Evolutionary conservation across 2,797 vertebrate genomes (phyloP), one percentile per base, ranked within the genome.

Genomic region (Protonibea diacanthus): DNA sequence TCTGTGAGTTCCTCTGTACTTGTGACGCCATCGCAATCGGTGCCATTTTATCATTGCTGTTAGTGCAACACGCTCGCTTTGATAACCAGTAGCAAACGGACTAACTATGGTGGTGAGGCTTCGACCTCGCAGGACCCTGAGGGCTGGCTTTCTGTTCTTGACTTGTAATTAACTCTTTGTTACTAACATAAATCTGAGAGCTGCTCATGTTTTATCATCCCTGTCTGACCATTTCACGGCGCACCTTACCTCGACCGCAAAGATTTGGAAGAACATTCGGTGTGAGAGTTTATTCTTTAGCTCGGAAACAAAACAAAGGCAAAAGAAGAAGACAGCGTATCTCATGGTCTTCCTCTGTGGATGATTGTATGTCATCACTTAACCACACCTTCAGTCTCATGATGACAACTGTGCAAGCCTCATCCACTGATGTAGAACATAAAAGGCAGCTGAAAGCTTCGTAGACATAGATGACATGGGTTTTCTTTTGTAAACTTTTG

Each of bases 1-100:
- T 96, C 96, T 95, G 96, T 96, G 95, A 96, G 95, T 96, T 93
- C 93, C 93, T 95, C 90, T 95, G 94, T 95, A 83, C 91, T 92
- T 93, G 92, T 95, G 91, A 91, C 87, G 67, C 91, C 93, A 90
- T 93, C 89, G 51, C 91, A 77, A 83, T 90, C 91, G 88, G 86
- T 90, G 89, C 79, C 93, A 88, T 95, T 88, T 84, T 69, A 51
- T 87, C 92, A 71, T 78, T 74, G 77, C 80, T 78, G 62, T 76
- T 55, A 48, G 69, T 44, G 73, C 82, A 73, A 38, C 78, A 64
- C 67, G 27, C 75, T 79, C 76, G 70, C 83, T 75, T 82, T 76
- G 61, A 72, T 74, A 60, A 83, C 58, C 57, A 48, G 60, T 71
- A 55, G 44, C 53, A 75, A 59, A 70, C 62, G 60, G 63, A 76